Evolutionary conservation across 2,113 vertebrate genomes (phyloP), one percentile per base, ranked within the genome.

Genomic region (Pseudonaja textilis): DNA sequence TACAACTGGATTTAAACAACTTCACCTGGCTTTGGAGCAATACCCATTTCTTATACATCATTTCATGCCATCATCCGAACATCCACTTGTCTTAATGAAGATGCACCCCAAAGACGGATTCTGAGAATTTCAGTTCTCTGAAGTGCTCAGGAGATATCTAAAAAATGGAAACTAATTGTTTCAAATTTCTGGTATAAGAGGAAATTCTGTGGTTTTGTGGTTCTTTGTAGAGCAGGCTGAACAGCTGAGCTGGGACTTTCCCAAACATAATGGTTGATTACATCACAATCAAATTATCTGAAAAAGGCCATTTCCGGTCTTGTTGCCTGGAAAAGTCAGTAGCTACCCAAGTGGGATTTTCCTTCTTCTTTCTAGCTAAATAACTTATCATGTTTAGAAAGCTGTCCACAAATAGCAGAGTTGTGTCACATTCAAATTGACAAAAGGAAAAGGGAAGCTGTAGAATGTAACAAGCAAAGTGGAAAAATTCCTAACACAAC

Each of bases 131-230:
- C 56, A 52, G 45, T 0, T 0, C 85, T 54, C 92, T n/a, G 7
- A 92, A 39, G 11, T 34, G 89, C 93, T 14, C 5, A 45, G 6
- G 25, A 52, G 69, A 95, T 61, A 93, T 91, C 92, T 95, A 55
- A 91, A 92, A 95, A 97, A 95, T 95, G 55, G 93, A 96, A 96
- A 96, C 92, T 85, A 34, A 90, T 52, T 29, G 47, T 47, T 94
- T 95, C 88, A 96, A 93, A 89, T 1, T 85, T 91, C 91, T 92
- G n/a, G 64, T 59, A 92, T 52, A 29, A 92, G 90, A 93, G 94
- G 93, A 95, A 96, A 91, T 69, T 25, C 45, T 0, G 1, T 93
- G 42, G 86, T 57, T 93, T 81, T n/a, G 6, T 85, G 90, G 50
- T 88, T 92, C 39, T 95, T 86, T 93, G 94, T 59, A 89, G 39